A percentile compares a stretch with the other conserved stretches of the same genome.
Conservation (phyloP, 2,888 invertebrate species). For the Dugesia japonica region DNA sequence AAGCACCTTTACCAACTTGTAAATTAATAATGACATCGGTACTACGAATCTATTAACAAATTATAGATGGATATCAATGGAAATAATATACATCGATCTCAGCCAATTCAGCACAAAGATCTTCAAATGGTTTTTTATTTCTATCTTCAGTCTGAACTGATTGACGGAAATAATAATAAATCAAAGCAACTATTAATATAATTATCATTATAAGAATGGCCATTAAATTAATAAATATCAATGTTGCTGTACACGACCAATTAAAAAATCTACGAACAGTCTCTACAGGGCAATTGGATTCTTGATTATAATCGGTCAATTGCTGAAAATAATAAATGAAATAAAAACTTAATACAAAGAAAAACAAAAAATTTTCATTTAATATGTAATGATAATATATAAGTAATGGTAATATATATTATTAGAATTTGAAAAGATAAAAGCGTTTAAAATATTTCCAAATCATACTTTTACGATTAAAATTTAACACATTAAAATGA, state of each 20-base stretch:
- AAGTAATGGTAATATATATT: no score
- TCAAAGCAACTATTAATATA: background rate
- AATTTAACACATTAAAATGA: no score
- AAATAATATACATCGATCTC: conserved; percentile 24
- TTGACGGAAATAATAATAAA: background rate
- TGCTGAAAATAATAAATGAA: background rate
- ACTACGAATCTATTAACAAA: conserved; percentile 24
- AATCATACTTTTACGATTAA: no score
- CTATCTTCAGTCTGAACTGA: background rate
- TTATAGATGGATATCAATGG: background rate
- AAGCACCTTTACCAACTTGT: conserved; percentile 72
- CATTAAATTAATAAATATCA: background rate
- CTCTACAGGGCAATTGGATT: background rate
- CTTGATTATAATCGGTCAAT: background rate
- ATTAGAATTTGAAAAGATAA: no score
- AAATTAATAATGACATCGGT: conserved; percentile 54
- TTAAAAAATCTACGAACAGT: background rate
- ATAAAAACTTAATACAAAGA: no score
- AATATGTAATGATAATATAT: no score
- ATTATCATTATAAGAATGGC: background rate
- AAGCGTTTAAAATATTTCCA: no score
- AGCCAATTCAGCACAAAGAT: conserved; percentile 28
- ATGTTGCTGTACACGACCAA: background rate
- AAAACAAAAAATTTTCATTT: no score
- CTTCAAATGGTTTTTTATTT: conserved; percentile 32